Conservation (phyloP, 2,888 invertebrate genomes). For the Sceliomorpha sp. region DNA sequence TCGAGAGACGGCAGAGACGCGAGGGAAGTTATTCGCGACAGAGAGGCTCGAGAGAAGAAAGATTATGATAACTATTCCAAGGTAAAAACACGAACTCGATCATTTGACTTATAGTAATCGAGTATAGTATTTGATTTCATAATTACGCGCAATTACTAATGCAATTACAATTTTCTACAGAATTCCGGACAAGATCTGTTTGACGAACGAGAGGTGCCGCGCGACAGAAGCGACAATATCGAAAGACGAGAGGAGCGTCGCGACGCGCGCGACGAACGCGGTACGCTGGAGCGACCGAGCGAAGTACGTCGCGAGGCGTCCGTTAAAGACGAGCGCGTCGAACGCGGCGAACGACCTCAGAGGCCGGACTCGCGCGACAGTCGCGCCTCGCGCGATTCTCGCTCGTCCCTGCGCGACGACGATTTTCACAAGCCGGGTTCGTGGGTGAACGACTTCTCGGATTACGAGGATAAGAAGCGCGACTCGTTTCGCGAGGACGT, state of each 20-base stretch:
- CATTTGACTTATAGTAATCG: no score
- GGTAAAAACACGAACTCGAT: no score
- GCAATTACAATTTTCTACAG: no score
- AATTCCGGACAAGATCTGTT: slow-evolving; percentile 65
- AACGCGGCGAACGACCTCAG: slow-evolving; percentile 81
- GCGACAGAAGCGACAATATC: slow-evolving; percentile 59
- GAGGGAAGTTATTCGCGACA: slow-evolving; percentile 40
- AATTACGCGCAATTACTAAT: no score
- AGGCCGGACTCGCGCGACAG: slow-evolving; percentile 84
- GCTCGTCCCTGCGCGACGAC: slow-evolving; percentile 75
- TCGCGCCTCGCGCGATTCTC: slow-evolving; percentile 82
- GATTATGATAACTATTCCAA: slow-evolving; percentile 79
- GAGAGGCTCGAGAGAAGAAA: slow-evolving; percentile 59
- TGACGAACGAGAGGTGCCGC: slow-evolving; percentile 65
- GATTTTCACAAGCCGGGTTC: slow-evolving; percentile 67
- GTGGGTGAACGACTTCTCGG: slow-evolving; percentile 74
- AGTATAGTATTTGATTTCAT: no score
- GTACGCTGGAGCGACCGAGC: slow-evolving; percentile 60
- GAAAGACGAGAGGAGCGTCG: slow-evolving; percentile 74
- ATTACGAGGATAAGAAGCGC: slow-evolving; percentile 77
- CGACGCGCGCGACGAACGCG: slow-evolving; percentile 62
- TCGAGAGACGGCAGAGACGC: slow-evolving; percentile 60
- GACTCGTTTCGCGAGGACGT: slow-evolving; percentile 74
- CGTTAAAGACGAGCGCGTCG: slow-evolving; percentile 68
- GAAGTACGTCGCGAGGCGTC: slow-evolving; percentile 70